Conservation (phyloP, 2,113 vertebrate species). For the Amblyopsis rosae region DNA sequence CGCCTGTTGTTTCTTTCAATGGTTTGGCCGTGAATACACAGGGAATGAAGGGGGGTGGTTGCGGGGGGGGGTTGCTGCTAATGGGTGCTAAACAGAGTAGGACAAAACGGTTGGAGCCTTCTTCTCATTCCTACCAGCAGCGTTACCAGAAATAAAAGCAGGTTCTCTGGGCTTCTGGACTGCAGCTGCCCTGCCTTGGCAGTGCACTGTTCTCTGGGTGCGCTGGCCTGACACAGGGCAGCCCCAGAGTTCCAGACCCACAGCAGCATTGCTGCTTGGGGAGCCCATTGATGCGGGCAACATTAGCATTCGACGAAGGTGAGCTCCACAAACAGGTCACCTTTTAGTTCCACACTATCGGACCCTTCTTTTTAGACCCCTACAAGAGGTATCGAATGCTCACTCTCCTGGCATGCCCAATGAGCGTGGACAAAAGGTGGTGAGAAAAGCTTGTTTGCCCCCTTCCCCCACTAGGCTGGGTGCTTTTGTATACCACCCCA, state of each 20-base stretch:
- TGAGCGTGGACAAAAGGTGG: slow-evolving; percentile 59
- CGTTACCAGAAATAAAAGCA: slow-evolving; percentile 68
- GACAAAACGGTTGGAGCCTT: slow-evolving; percentile 62
- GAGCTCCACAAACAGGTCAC: slow-evolving; percentile 60
- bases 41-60: slow-evolving; percentile 16
- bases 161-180: slow-evolving; percentile 34
- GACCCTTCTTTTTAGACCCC: slow-evolving; percentile 52
- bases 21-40: slow-evolving; percentile 16
- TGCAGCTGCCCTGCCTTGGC: slow-evolving; percentile 47
- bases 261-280: slow-evolving; percentile 51
- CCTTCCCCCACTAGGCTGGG: slow-evolving; percentile 23
- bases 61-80: slow-evolving; percentile 6
- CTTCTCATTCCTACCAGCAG: slow-evolving; percentile 61
- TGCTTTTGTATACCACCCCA: slow-evolving; percentile 35
- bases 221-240: slow-evolving; percentile 46
- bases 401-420: slow-evolving; percentile 58
- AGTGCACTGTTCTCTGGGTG: slow-evolving; percentile 29
- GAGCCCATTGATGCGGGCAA: slow-evolving; percentile 62
- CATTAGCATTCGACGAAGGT: slow-evolving; percentile 72
- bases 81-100: slow-evolving; percentile 23
- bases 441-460: slow-evolving; percentile 50
- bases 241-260: slow-evolving; percentile 48
- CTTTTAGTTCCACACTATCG: slow-evolving; percentile 57
- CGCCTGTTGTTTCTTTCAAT: slow-evolving; percentile 30
- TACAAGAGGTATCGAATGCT: slow-evolving; percentile 55